Evolutionary conservation across 2,113 vertebrate species (phyloP).

Genomic region (Nibea coibor): DNA sequence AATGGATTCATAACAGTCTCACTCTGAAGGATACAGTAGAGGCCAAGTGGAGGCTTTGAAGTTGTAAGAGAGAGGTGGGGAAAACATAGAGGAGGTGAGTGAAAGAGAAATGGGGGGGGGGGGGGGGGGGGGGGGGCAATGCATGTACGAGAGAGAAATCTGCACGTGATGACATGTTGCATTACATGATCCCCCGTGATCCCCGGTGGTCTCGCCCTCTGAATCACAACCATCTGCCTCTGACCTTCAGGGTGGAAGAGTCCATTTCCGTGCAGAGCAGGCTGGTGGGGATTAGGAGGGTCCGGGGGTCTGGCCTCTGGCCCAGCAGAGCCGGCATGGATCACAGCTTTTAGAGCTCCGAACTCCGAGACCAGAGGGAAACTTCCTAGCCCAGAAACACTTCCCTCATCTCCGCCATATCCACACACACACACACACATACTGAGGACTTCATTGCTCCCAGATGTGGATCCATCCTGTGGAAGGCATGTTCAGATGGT

Average conservation of each 20-base stretch:
- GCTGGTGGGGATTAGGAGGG: slow-evolving; percentile 59
- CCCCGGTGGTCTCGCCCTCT: slow-evolving; percentile 63
- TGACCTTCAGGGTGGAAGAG: slow-evolving; percentile 72
- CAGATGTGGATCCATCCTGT: slow-evolving; percentile 81
- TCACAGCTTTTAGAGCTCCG: slow-evolving; percentile 50
- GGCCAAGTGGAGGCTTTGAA: slow-evolving; percentile 56
- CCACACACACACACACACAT: slow-evolving; percentile 31
- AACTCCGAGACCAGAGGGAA: slow-evolving; percentile 58
- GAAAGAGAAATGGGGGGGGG: slow-evolving; percentile 6
- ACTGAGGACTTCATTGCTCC: slow-evolving; percentile 75
- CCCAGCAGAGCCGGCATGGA: slow-evolving; percentile 54
- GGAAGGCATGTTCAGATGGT: slow-evolving; percentile 47
- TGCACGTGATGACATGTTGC: slow-evolving; percentile 69
- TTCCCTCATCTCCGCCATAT: slow-evolving; percentile 60
- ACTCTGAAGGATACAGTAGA: slow-evolving; percentile 38
- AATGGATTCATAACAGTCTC: slow-evolving; percentile 56
- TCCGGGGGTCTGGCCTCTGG: slow-evolving; percentile 59
- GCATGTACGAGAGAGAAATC: slow-evolving; percentile 34
- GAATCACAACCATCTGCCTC: slow-evolving; percentile 70
- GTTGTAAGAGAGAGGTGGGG: slow-evolving; percentile 1
- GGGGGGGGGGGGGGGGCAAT: slow-evolving; percentile 12
- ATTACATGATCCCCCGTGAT: slow-evolving; percentile 66
- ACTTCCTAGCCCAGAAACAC: slow-evolving; percentile 69
- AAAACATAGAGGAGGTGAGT: slow-evolving; percentile 24
- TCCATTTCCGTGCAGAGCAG: slow-evolving; percentile 44